Base-by-base conservation (phyloP, 30 jellyfish, hydroid and myxozoan genomes). In the Mastigias papua region DNA sequence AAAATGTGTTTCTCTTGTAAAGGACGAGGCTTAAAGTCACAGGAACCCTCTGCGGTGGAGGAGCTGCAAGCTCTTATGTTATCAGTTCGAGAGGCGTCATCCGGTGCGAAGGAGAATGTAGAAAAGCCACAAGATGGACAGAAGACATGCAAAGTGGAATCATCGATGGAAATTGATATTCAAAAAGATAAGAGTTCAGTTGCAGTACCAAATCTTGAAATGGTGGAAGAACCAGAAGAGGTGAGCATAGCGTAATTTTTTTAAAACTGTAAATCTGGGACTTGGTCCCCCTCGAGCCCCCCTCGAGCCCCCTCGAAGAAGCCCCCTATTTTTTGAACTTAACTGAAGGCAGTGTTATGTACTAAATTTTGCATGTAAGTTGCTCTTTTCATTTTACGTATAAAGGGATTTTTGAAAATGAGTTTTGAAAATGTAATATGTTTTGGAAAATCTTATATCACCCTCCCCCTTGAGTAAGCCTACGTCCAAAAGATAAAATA, bases 221-320 rank as follows among this genome's bases (percentile, higher is more conserved):
- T 94, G 88, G 87, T 94, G 1, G 99, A 94, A 35, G 98, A 94
- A 69, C 99, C 99, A 30, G 99, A 94, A 68, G 92, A 82, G 95
- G 99, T 94, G 49, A n/a, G 79, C 46, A 21, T 4, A 51, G 23
- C 17, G 7, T 51, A 5, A 1, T 21, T 51, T 51, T 51, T 4
- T 4, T 21, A 46, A 46, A 46, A n/a, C n/a, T n/a, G n/a, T n/a
- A n/a, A n/a, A n/a, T n/a, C n/a, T n/a, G n/a, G n/a, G n/a, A n/a
- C n/a, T n/a, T n/a, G n/a, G n/a, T n/a, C n/a, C n/a, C n/a, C n/a
- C n/a, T n/a, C n/a, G n/a, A n/a, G n/a, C n/a, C n/a, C n/a, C n/a
- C n/a, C n/a, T n/a, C n/a, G n/a, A n/a, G n/a, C n/a, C n/a, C n/a
- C n/a, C n/a, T n/a, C n/a, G n/a, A n/a, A n/a, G n/a, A n/a, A n/a